phyloP scores from a whole-genome alignment of 2,888 invertebrate genomes.

The Callyntrura guangdongensis region DNA sequence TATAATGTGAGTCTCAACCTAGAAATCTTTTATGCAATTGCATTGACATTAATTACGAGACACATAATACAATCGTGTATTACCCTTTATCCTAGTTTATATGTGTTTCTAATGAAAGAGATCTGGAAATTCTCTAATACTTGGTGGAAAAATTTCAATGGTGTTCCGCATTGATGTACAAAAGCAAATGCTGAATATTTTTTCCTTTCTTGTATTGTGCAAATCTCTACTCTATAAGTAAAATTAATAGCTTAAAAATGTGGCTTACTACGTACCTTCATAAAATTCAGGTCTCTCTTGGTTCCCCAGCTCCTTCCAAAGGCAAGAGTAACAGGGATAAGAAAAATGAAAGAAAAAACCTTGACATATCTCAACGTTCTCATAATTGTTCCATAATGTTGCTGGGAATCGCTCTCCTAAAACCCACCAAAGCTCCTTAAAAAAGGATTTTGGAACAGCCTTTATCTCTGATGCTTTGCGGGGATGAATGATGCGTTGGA shows the following conservation, averaged over 20 bases:
- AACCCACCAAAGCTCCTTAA: conserved; percentile 61
- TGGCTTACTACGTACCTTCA: conserved; percentile 88
- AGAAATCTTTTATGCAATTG: too few species aligned
- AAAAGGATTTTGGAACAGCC: conserved; percentile 39
- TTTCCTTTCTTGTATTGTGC: too few species aligned
- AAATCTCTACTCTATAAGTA: background rate
- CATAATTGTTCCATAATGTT: background rate
- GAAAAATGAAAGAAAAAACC: background rate
- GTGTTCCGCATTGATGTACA: too few species aligned
- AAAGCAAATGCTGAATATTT: too few species aligned
- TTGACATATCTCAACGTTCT: background rate
- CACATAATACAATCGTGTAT: too few species aligned
- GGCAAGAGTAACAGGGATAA: background rate
- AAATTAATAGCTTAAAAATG: background rate
- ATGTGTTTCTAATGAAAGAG: too few species aligned
- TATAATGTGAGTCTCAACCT: too few species aligned
- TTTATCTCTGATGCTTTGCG: conserved; percentile 57
- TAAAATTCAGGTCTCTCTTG: conserved; percentile 91
- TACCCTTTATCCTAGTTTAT: too few species aligned
- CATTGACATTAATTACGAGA: too few species aligned
- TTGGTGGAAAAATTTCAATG: too few species aligned
- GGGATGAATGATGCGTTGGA: conserved; percentile 12
- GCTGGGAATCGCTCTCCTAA: background rate
- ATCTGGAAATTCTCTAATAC: too few species aligned
- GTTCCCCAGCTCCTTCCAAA: conserved; percentile 85